Evolutionary conservation across 2,888 invertebrate species (phyloP).

Genomic region (Leptinotarsa juncta): DNA sequence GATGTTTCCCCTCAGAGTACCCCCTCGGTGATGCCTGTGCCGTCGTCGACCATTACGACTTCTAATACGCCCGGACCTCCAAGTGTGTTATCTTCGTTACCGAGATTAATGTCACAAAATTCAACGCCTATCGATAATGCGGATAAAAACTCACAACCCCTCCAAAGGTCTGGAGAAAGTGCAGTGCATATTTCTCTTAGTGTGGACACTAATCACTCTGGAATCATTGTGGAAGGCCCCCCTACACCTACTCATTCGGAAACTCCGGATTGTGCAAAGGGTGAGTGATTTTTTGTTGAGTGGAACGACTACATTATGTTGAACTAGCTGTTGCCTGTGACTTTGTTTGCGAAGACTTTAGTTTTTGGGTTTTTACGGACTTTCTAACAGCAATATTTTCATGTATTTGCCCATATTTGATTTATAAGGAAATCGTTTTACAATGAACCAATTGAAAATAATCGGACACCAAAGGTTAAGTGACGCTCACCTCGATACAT

Average conservation of each 20-base stretch:
- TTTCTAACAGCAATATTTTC: too few species aligned
- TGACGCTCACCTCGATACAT: too few species aligned
- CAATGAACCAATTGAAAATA: too few species aligned
- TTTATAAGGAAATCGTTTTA: too few species aligned
- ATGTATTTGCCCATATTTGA: too few species aligned
- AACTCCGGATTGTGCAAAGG: slow-evolving; percentile 75
- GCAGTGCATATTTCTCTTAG: slow-evolving; percentile 65
- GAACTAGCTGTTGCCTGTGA: too few species aligned
- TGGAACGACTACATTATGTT: too few species aligned
- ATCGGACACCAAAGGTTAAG: too few species aligned
- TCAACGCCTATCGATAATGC: slow-evolving; percentile 47
- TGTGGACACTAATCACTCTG: slow-evolving; percentile 67
- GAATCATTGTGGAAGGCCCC: slow-evolving; percentile 70
- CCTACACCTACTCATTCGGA: slow-evolving; percentile 85
- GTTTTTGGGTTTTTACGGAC: too few species aligned
- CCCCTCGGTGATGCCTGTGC: slow-evolving; percentile 60
- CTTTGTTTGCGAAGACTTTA: too few species aligned
- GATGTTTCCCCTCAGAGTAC: slow-evolving; percentile 59
- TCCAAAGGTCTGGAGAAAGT: slow-evolving; percentile 51
- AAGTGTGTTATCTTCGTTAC: slow-evolving; percentile 59
- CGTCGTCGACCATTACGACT: slow-evolving; percentile 64
- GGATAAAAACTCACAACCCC: slow-evolving; percentile 57
- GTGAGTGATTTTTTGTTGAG: slow-evolving; percentile 64
- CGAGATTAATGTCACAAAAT: slow-evolving; percentile 67
- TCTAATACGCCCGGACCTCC: slow-evolving; percentile 64